Conservation (phyloP, 2,888 invertebrate genomes). For the Lasioglossum zephyrum region DNA sequence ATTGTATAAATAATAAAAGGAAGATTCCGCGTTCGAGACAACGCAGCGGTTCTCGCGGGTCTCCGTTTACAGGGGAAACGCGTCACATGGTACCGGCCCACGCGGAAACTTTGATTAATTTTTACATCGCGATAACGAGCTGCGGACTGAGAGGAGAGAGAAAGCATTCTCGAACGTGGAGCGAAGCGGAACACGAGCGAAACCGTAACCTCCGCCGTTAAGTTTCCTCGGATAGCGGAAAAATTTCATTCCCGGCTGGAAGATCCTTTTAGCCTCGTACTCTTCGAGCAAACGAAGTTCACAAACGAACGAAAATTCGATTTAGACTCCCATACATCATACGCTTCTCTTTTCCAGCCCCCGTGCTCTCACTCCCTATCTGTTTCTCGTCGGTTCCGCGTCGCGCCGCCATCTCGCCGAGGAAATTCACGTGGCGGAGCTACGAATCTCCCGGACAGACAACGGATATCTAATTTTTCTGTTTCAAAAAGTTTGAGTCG, state of each 20-base stretch:
- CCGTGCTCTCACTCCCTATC: constrained; percentile 30
- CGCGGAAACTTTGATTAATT: constrained; percentile 51
- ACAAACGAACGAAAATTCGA: constrained; percentile 81
- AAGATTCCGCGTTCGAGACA: background rate
- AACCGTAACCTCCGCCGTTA: constrained; percentile 73
- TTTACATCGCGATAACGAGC: constrained; percentile 48
- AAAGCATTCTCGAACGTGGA: constrained; percentile 33
- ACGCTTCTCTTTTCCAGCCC: constrained; percentile 61
- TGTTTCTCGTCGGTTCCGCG: constrained; percentile 26
- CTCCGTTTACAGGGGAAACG: constrained; percentile 17
- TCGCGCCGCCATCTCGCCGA: constrained; percentile 41
- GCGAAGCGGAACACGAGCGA: constrained; percentile 49
- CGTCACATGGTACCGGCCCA: background rate
- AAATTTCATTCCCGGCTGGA: constrained; percentile 74
- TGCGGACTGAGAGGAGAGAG: background rate
- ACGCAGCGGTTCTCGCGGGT: constrained; percentile 32
- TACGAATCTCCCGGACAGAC: constrained; percentile 67
- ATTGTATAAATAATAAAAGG: constrained; percentile 50
- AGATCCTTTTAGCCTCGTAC: constrained; percentile 75
- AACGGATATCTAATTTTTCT: constrained; percentile 78
- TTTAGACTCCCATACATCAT: constrained; percentile 80
- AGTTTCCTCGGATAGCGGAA: constrained; percentile 70
- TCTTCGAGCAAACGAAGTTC: constrained; percentile 77
- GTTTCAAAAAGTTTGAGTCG: constrained; percentile 74
- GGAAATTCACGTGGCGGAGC: constrained; percentile 70